Percentiles rank a stretch among this genome's conserved stretches.
phyloP scores from a whole-genome alignment of 2,113 vertebrate species.

The Lepus timidus region DNA sequence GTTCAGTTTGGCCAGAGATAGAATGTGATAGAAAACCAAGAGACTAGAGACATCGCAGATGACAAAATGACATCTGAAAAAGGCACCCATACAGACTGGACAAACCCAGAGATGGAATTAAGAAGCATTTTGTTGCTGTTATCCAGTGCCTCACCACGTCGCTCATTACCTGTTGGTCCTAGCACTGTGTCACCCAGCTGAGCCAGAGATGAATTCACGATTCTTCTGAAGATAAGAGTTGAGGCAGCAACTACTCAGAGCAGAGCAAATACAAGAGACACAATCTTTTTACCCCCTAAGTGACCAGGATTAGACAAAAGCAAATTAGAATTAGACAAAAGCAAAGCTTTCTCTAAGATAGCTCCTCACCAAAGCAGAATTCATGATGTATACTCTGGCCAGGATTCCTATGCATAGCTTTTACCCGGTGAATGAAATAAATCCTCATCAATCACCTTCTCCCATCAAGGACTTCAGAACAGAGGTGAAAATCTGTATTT shows the following conservation, averaged over 20 bases:
- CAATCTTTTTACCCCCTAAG: constrained; percentile 7
- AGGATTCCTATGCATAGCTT: not conserved
- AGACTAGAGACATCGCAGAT: not conserved
- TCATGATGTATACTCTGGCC: not conserved
- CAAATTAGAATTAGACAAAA: constrained; percentile 33
- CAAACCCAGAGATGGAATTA: not conserved
- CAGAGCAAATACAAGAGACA: not conserved
- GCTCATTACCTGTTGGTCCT: not conserved
- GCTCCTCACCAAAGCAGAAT: constrained; percentile 4
- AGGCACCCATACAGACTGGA: not conserved
- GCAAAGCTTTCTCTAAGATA: not conserved
- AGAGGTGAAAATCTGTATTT: not conserved
- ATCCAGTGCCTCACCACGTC: not conserved
- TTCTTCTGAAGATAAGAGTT: not conserved
- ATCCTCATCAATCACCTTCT: constrained; percentile 22
- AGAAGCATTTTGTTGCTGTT: not conserved
- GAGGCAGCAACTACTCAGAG: not conserved
- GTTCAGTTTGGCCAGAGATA: not conserved
- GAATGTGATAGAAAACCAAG: not conserved
- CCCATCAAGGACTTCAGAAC: not conserved
- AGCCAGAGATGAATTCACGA: not conserved
- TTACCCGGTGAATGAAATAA: constrained; percentile 37
- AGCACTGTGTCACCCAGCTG: not conserved
- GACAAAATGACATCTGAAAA: not conserved
- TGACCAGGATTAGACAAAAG: not conserved